Conservation (phyloP, 2,888 invertebrate species). For the Callyntrura sp. region DNA sequence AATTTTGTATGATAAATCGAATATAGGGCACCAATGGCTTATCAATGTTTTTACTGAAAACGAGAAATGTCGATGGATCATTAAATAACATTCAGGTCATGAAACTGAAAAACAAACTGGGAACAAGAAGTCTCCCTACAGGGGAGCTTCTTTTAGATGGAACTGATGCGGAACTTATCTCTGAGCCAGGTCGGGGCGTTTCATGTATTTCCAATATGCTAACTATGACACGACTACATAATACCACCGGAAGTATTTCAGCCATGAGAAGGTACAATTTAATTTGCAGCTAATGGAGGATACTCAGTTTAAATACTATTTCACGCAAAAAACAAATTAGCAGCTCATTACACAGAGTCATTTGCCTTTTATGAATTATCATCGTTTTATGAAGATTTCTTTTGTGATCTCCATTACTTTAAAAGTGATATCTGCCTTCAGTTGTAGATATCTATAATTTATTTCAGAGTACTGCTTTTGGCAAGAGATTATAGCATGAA, state of each 20-base stretch:
- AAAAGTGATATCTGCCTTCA: too few relatives aligned
- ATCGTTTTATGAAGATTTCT: too few relatives aligned
- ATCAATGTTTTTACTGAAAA: conserved; percentile 87
- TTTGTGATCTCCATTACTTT: too few relatives aligned
- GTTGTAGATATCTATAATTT: too few relatives aligned
- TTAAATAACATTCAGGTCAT: conserved; percentile 87
- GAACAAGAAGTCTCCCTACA: conserved; percentile 87
- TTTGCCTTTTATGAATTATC: not conserved
- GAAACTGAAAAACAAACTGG: conserved; percentile 87
- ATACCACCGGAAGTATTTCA: conserved; percentile 86
- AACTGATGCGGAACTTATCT: conserved; percentile 85
- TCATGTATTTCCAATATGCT: conserved; percentile 87
- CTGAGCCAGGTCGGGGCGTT: conserved; percentile 86
- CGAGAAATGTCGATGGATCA: conserved; percentile 85
- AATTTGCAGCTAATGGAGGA: too few relatives aligned
- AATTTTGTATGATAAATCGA: too few relatives aligned
- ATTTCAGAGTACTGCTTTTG: conserved; percentile 86
- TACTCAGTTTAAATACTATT: too few relatives aligned
- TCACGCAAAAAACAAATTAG: too few relatives aligned
- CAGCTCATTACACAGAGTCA: not conserved
- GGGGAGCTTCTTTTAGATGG: conserved; percentile 88
- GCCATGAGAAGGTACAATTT: conserved; percentile 86
- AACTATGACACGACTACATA: conserved; percentile 87
- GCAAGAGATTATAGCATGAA: conserved; percentile 86
- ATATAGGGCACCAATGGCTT: conserved; percentile 86